Conservation (phyloP, 2,888 invertebrate genomes). For the Clanis bilineata region DNA sequence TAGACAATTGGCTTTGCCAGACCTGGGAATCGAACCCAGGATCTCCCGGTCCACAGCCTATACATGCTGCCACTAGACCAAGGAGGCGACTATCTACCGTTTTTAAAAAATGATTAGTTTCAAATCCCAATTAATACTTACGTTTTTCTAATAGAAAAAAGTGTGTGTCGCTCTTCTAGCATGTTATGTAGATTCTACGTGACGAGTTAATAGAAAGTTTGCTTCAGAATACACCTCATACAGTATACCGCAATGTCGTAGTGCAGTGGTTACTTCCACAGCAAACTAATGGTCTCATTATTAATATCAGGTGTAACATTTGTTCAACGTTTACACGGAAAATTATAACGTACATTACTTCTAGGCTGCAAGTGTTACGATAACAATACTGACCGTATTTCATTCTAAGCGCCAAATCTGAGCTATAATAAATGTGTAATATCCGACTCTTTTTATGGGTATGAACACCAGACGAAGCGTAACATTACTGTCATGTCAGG, state of each 20-base stretch:
- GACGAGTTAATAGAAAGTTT: too few species aligned
- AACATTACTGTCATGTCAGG: constrained; percentile 5
- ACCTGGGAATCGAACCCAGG: too few species aligned
- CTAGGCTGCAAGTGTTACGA: background rate
- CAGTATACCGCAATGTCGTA: background rate
- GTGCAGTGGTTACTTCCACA: background rate
- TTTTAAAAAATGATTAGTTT: too few species aligned
- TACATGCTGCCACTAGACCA: too few species aligned
- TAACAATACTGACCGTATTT: background rate
- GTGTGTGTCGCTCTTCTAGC: too few species aligned
- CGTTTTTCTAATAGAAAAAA: too few species aligned
- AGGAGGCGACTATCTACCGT: too few species aligned
- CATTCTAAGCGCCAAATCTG: background rate
- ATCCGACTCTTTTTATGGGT: background rate
- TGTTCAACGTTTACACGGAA: background rate
- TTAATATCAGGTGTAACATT: background rate
- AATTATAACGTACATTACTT: background rate
- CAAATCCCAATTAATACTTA: too few species aligned
- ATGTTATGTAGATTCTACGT: too few species aligned
- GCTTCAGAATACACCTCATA: too few species aligned
- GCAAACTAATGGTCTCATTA: background rate
- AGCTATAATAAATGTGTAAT: background rate
- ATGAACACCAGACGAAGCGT: constrained; percentile 1
- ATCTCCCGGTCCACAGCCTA: too few species aligned
- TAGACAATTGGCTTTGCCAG: too few species aligned